phyloP scores from a whole-genome alignment of 2,113 vertebrate genomes.

The Tautogolabrus adspersus region DNA sequence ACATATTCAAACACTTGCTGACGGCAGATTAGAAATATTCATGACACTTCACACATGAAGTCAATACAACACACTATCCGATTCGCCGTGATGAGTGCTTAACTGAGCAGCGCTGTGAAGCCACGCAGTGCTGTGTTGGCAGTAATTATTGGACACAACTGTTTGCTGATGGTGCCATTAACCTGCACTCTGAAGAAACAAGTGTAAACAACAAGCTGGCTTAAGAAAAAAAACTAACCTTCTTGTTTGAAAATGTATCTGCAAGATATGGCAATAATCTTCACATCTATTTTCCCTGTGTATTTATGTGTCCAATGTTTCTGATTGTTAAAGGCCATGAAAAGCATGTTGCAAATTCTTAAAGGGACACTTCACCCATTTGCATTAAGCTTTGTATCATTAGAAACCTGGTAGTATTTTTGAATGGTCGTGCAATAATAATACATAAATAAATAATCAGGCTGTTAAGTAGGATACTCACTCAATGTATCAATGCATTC shows the following conservation, averaged over 20 bases:
- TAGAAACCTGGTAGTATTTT: too few species aligned
- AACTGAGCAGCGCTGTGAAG: not conserved
- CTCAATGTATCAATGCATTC: too few species aligned
- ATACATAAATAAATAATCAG: too few species aligned
- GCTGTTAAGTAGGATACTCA: too few species aligned
- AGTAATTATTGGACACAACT: conserved; percentile 1
- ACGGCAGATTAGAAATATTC: conserved; percentile 8
- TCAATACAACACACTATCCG: conserved; percentile 11
- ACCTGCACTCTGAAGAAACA: not conserved
- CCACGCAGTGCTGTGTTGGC: not conserved
- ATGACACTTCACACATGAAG: conserved; percentile 40
- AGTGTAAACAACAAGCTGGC: not conserved
- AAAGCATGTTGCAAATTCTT: too few species aligned
- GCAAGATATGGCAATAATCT: too few species aligned
- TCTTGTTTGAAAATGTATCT: not conserved
- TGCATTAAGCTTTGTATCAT: too few species aligned
- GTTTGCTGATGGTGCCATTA: not conserved
- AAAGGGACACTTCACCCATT: too few species aligned
- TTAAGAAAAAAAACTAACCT: not conserved
- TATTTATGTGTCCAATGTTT: too few species aligned
- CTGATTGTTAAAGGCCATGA: too few species aligned
- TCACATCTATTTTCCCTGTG: too few species aligned
- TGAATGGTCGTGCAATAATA: too few species aligned
- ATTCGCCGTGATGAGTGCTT: conserved; percentile 4
- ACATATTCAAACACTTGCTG: conserved; percentile 5